A percentile compares a stretch with the other conserved stretches of the same genome.
phyloP scores from a whole-genome alignment of 2,113 vertebrate species.

The Equus quagga region DNA sequence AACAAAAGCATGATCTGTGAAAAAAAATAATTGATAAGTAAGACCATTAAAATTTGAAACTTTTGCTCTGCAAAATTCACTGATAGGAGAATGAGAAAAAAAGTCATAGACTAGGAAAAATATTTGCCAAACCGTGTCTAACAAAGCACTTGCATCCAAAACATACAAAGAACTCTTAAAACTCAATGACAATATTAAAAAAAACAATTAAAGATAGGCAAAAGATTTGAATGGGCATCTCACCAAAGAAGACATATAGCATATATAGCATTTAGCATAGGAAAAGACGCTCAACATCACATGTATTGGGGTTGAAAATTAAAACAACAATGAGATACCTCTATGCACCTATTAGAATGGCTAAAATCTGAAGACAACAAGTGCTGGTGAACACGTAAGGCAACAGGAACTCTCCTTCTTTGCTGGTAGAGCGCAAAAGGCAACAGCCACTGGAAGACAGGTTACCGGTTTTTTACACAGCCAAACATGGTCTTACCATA shows the following conservation, averaged over 20 bases:
- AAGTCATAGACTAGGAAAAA: not conserved
- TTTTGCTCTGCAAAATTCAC: not conserved
- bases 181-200: not conserved
- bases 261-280: not conserved
- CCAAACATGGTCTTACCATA: not conserved
- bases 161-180: not conserved
- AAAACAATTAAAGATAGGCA: not conserved
- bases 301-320: not conserved
- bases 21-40: not conserved
- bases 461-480: not conserved
- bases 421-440: not conserved
- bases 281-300: not conserved
- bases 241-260: not conserved
- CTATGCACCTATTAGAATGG: not conserved
- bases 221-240: not conserved
- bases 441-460: not conserved
- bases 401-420: not conserved
- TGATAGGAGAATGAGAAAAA: not conserved
- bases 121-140: not conserved
- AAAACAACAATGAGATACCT: not conserved
- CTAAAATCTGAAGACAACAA: not conserved
- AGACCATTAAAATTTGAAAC: not conserved
- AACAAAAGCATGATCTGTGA: not conserved
- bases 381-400: too few species aligned
- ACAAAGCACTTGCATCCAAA: not conserved